These are phyloP conservation scores for Anodontia alba DNA, from an alignment of 2,888 invertebrate species.

Conservation along the genomic window DNA sequence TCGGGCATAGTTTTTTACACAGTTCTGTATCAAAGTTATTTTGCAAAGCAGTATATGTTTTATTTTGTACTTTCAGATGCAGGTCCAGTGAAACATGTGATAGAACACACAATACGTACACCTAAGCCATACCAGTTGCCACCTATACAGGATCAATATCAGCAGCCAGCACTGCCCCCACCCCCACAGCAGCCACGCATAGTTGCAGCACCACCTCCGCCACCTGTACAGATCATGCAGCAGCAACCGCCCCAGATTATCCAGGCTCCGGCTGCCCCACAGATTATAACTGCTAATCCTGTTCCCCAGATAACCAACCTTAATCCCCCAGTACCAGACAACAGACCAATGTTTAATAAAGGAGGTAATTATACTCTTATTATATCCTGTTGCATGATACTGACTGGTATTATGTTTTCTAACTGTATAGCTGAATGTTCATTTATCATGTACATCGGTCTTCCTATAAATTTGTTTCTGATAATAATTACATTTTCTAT, in stretches of 20 bases:
- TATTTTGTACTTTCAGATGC: no score
- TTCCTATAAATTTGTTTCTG: no score
- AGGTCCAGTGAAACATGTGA: constrained; percentile 71
- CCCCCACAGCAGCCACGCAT: constrained; percentile 27
- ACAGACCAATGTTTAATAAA: constrained; percentile 72
- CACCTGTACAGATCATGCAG: constrained; percentile 41
- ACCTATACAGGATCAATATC: constrained; percentile 30
- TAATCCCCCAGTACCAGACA: constrained; percentile 33
- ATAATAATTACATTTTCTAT: no score
- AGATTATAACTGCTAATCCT: constrained; percentile 44
- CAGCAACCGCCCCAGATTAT: constrained; percentile 48
- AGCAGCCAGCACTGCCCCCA: constrained; percentile 37
- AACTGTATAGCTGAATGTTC: no score
- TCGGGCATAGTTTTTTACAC: no score
- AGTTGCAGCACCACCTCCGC: constrained; percentile 43
- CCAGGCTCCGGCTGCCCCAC: constrained; percentile 36
- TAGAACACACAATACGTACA: constrained; percentile 68
- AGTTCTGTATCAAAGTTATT: no score
- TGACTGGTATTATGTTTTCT: no score
- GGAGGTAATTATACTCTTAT: constrained; percentile 67
- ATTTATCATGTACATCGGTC: no score
- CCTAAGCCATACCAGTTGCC: constrained; percentile 45
- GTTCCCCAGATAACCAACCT: constrained; percentile 59
- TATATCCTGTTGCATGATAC: no score
- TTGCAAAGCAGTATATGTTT: no score